phyloP scores from a whole-genome alignment of 1,140 invertebrate genomes.

The Caenorhabditis briggsae region DNA sequence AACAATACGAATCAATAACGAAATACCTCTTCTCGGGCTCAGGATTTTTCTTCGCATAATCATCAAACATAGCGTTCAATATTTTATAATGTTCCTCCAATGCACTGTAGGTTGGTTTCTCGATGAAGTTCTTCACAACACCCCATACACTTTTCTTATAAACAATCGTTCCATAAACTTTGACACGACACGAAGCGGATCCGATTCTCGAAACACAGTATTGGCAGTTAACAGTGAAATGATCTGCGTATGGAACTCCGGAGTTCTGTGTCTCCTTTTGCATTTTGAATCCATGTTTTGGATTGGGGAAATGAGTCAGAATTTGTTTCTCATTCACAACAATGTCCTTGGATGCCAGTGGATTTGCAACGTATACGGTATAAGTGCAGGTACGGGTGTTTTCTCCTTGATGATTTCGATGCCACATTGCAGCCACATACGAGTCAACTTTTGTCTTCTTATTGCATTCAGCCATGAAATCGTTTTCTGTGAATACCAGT shows the following conservation, averaged over 20 bases:
- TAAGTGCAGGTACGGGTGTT: constrained; percentile 55
- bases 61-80: neutral
- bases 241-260: constrained; percentile 62
- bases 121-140: constrained; percentile 56
- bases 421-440: constrained; percentile 51
- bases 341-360: constrained; percentile 56
- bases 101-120: constrained; percentile 52
- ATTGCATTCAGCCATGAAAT: constrained; percentile 13
- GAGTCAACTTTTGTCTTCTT: neutral
- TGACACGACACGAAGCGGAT: constrained; percentile 14
- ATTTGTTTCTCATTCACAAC: constrained; percentile 63
- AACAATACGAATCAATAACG: neutral
- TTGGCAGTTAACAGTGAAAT: constrained; percentile 54
- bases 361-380: constrained; percentile 50
- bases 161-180: constrained; percentile 48
- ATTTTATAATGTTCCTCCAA: constrained; percentile 56
- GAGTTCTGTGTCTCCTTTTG: constrained; percentile 60
- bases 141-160: constrained; percentile 60
- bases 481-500: constrained; percentile 20
- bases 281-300: constrained; percentile 31
- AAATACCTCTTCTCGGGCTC: neutral
- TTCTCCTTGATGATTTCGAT: constrained; percentile 54
- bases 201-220: constrained; percentile 56
- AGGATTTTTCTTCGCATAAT: neutral
- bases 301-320: neutral